Evolutionary conservation across 2,888 invertebrate species (phyloP), one percentile per base, ranked within the genome.

Genomic region (Odontocolon sp.): DNA sequence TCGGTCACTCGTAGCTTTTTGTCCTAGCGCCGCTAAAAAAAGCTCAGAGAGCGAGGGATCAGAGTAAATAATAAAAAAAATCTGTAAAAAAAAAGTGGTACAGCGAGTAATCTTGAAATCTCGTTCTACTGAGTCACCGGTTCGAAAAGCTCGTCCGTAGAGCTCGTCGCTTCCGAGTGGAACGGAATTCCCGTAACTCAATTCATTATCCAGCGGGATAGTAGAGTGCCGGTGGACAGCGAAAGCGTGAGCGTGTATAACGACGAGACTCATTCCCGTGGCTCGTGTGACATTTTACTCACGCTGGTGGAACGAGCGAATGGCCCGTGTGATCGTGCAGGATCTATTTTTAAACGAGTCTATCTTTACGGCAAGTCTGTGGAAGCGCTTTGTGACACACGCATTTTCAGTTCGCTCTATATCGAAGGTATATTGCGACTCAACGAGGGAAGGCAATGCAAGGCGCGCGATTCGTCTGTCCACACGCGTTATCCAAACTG

Each of bases 161-260:
- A 50, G 2, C 45, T 52, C 47, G 69, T 71, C 56, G 50, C 33
- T 64, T 31, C 63, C 63, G 59, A 64, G 73, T 28, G 71, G 54
- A 74, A 68, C 78, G 78, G 54, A 79, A 80, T 79, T 77, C 57
- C 66, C 77, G 79, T 77, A 77, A 80, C 74, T 80, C 79, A 74
- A 80, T 80, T 79, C 77, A 80, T 80, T 79, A 75, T 77, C 71
- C 75, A 69, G 52, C 28, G 76, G 69, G 54, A 57, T 45, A 54
- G 50, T 26, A 38, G 42, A 69, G 72, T 28, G 33, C 64, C 8
- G 42, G 21, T 4, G 28, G 26, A 8, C 4, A 3, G 56, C n/a
- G 23, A 33, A 52, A 23, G 56, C 56, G 56, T 54, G 56, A 38
- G 50, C 18, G 61, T 54, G 6, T 9, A 23, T 21, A 4, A 6